A percentile compares a stretch with the other conserved stretches of the same genome.
These are phyloP conservation scores for Sebastes wilsoni DNA, from an alignment of 2,797 vertebrate genomes.

Conservation along the genomic window DNA sequence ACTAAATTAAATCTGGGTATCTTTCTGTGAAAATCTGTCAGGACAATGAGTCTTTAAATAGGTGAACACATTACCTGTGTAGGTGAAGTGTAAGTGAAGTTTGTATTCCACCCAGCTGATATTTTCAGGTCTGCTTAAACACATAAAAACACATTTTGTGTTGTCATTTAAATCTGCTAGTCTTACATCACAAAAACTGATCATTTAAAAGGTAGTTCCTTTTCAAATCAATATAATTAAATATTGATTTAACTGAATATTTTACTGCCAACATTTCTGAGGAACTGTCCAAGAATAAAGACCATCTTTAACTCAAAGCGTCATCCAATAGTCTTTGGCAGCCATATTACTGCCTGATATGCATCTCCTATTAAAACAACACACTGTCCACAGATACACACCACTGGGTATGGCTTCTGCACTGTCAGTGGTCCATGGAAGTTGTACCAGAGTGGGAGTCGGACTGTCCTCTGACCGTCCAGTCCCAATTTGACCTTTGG, in stretches of 20 bases:
- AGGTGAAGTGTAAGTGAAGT: slow-evolving; percentile 61
- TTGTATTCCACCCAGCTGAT: slow-evolving; percentile 77
- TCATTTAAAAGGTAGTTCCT: neutral
- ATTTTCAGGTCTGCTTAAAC: slow-evolving; percentile 72
- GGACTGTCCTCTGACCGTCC: slow-evolving; percentile 56
- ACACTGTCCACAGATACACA: slow-evolving; percentile 5
- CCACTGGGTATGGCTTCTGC: slow-evolving; percentile 31
- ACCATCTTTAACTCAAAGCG: neutral
- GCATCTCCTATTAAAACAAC: neutral
- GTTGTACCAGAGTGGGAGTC: slow-evolving; percentile 78
- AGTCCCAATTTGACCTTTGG: slow-evolving; percentile 78
- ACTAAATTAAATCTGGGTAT: neutral
- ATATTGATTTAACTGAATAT: neutral
- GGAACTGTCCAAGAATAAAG: neutral
- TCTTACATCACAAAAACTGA: neutral
- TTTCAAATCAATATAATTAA: neutral
- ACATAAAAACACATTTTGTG: neutral
- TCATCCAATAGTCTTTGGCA: neutral
- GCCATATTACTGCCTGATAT: neutral
- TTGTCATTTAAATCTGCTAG: neutral
- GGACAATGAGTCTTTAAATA: neutral
- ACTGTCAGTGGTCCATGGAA: slow-evolving; percentile 45
- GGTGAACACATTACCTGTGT: slow-evolving; percentile 55
- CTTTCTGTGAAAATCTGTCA: neutral
- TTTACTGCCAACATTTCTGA: neutral